Conservation (phyloP, 2,888 invertebrate species). For the Agrotis ipsilon region DNA sequence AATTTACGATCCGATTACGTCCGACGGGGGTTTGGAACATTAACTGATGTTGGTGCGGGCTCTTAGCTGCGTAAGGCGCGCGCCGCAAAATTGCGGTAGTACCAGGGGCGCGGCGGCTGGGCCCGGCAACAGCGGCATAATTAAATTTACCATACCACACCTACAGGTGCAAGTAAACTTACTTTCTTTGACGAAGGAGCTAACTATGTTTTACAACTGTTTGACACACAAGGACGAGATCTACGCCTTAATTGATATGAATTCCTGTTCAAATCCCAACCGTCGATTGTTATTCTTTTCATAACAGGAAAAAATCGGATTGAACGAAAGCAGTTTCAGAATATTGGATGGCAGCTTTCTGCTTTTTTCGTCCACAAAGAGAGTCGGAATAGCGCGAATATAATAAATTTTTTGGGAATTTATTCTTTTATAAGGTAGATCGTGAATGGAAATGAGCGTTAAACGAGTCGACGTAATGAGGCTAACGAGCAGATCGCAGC, state of each 20-base stretch:
- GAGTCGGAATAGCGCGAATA: slow-evolving; percentile 49
- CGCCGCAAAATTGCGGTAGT: slow-evolving; percentile 67
- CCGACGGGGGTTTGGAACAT: slow-evolving; percentile 65
- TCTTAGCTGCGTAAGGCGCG: slow-evolving; percentile 60
- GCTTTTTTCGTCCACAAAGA: slow-evolving; percentile 56
- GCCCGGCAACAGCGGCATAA: slow-evolving; percentile 57
- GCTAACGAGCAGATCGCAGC: slow-evolving; percentile 71
- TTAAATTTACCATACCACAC: slow-evolving; percentile 70
- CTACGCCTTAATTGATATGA: slow-evolving; percentile 51
- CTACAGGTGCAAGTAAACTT: slow-evolving; percentile 65
- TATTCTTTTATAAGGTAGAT: slow-evolving; percentile 60
- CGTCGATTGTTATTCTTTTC: slow-evolving; percentile 59
- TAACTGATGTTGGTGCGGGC: slow-evolving; percentile 64
- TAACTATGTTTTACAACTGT: slow-evolving; percentile 52
- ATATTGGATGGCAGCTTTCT: slow-evolving; percentile 52
- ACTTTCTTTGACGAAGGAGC: slow-evolving; percentile 65
- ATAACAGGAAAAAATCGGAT: slow-evolving; percentile 55
- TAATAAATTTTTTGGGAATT: slow-evolving; percentile 54
- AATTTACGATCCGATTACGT: slow-evolving; percentile 68
- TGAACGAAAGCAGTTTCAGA: slow-evolving; percentile 54
- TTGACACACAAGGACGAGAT: slow-evolving; percentile 40
- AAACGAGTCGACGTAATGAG: slow-evolving; percentile 69
- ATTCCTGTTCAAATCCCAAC: slow-evolving; percentile 42
- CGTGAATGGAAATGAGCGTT: slow-evolving; percentile 66
- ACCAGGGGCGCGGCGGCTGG: slow-evolving; percentile 15